Evolutionary conservation across 2,797 vertebrate species (phyloP), one percentile per base, ranked within the genome.

Genomic region (Adrianichthys oophorus): DNA sequence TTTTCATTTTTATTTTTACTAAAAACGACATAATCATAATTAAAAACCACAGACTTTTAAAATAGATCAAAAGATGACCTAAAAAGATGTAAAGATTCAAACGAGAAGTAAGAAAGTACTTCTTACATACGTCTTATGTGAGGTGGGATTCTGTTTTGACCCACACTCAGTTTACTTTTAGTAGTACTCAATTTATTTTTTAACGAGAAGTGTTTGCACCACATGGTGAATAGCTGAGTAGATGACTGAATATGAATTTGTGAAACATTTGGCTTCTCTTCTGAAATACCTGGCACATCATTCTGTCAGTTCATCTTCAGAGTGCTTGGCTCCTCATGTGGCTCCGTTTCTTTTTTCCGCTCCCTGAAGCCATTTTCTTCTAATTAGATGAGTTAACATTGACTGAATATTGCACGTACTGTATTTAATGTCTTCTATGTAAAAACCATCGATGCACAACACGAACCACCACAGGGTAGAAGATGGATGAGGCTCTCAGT

Each of bases 401-500:
- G 26, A 26, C 12, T 10, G 4, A 44, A 18, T 56, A 48, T 41
- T 61, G 24, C 47, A 44, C 50, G 6, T 18, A 16, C 18, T 41
- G 29, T 14, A 29, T 52, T 7, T 29, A 59, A 15, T 37, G 43
- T 41, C 41, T 29, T 24, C 19, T 52, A 7, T 46, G 21, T 32
- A 14, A 50, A n/a, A 15, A 52, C 32, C 32, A 23, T 13, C 50
- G 21, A 41, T 51, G 23, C 10, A 48, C 4, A 6, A 18, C 14
- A 41, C 15, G 13, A 15, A 23, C 29, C 45, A n/a, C 44, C 44
- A 48, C 10, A 15, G n/a, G 5, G n/a, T 13, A 42, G 23, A 16
- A 41, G 43, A 59, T 48, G 48, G 26, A 59, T 52, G 37, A 42
- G 23, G 29, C 51, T 47, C 37, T 50, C 47, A 52, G 16, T 52